Evolutionary conservation across 2,888 invertebrate species (phyloP).

Genomic region (Thelaira solivaga): DNA sequence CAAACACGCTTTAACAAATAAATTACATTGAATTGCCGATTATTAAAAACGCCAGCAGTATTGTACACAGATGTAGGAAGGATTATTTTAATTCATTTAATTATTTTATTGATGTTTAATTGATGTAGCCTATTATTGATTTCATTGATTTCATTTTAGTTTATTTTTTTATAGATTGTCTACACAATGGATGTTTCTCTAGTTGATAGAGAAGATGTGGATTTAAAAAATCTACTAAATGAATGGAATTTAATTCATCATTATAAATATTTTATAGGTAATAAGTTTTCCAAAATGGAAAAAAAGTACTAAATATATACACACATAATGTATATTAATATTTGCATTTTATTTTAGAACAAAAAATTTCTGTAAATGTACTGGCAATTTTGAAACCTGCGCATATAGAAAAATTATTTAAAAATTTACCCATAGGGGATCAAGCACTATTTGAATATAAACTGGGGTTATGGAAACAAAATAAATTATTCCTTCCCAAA

Average conservation of each 20-base stretch:
- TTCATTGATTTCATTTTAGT: neutral
- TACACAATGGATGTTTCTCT: constrained; percentile 18
- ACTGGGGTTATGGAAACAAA: constrained; percentile 44
- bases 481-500: neutral
- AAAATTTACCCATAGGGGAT: constrained; percentile 41
- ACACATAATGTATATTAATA: no score
- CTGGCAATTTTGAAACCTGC: constrained; percentile 14
- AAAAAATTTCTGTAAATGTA: constrained; percentile 30
- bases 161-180: neutral
- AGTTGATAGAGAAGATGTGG: neutral
- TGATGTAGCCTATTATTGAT: neutral
- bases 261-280: constrained; percentile 48
- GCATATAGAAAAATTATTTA: constrained; percentile 46
- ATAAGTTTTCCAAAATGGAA: no score
- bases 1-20: neutral
- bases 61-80: neutral
- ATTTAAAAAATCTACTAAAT: constrained; percentile 43
- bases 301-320: no score
- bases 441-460: constrained; percentile 47
- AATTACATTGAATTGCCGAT: constrained; percentile 16
- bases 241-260: constrained; percentile 47
- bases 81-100: constrained; percentile 29
- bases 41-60: constrained; percentile 1
- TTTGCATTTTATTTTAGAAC: constrained; percentile 19
- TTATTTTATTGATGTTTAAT: constrained; percentile 26